phyloP scores from a whole-genome alignment of 2,113 vertebrate genomes.

The Empidonax alnorum region DNA sequence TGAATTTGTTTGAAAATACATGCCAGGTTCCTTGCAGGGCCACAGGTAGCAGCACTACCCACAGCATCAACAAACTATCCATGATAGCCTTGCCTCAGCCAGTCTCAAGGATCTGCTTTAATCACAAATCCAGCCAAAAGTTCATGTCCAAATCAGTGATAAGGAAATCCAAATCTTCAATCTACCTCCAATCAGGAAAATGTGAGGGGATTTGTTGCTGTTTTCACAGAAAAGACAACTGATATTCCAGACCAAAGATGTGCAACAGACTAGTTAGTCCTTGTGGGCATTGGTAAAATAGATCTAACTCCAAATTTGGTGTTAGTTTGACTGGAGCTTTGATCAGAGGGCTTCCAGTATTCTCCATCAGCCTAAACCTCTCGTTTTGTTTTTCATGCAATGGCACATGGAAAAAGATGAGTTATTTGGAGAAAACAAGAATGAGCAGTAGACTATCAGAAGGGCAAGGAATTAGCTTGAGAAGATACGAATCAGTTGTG shows the following conservation, averaged over 20 bases:
- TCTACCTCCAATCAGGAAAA: neutral
- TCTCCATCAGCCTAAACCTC: neutral
- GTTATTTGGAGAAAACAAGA: neutral
- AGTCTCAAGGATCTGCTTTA: neutral
- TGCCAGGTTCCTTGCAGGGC: neutral
- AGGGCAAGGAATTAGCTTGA: neutral
- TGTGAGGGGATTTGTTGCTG: accelerated
- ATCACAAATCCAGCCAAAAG: neutral
- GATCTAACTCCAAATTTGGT: neutral
- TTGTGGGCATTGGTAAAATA: neutral
- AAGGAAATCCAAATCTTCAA: neutral
- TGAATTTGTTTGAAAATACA: neutral
- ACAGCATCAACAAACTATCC: neutral
- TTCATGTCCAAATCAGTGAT: neutral
- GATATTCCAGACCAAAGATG: neutral
- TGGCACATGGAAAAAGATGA: neutral
- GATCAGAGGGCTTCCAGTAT: neutral
- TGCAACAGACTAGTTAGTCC: neutral
- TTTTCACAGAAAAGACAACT: neutral
- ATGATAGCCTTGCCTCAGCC: neutral
- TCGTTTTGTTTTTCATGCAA: neutral
- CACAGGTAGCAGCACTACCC: neutral
- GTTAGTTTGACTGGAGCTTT: neutral
- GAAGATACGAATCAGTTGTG: neutral
- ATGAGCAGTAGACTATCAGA: neutral